Percentiles rank a stretch among this genome's conserved stretches.
phyloP scores from a whole-genome alignment of 2,797 vertebrate species.

The Momotus momota region DNA sequence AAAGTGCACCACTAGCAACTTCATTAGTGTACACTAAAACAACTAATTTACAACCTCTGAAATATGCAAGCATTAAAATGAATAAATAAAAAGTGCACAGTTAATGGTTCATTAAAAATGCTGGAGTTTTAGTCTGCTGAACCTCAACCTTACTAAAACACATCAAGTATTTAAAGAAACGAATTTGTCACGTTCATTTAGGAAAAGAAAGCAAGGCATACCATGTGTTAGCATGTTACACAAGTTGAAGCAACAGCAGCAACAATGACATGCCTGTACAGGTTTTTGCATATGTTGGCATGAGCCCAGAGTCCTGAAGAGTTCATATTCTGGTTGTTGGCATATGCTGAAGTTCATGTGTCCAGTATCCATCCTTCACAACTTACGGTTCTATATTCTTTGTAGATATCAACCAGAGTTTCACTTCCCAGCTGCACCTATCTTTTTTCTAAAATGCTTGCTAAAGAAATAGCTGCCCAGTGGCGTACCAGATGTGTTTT shows the following conservation, averaged over 20 bases:
- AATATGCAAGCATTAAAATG: neutral
- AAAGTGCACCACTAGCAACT: neutral
- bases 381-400: neutral
- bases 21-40: neutral
- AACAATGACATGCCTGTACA: neutral
- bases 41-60: neutral
- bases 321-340: neutral
- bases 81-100: neutral
- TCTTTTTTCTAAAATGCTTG: neutral
- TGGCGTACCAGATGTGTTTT: neutral
- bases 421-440: neutral
- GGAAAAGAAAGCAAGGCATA: neutral
- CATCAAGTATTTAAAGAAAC: neutral
- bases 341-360: neutral
- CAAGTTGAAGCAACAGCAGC: neutral
- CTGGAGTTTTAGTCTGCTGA: neutral
- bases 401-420: neutral
- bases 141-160: neutral
- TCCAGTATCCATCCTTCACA: neutral
- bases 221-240: rapidly evolving
- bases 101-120: neutral
- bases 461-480: neutral
- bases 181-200: neutral
- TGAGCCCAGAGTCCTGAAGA: neutral
- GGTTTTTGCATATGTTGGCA: neutral